Conservation (phyloP, 2,113 vertebrate species). For the Aegotheles bennettii region DNA sequence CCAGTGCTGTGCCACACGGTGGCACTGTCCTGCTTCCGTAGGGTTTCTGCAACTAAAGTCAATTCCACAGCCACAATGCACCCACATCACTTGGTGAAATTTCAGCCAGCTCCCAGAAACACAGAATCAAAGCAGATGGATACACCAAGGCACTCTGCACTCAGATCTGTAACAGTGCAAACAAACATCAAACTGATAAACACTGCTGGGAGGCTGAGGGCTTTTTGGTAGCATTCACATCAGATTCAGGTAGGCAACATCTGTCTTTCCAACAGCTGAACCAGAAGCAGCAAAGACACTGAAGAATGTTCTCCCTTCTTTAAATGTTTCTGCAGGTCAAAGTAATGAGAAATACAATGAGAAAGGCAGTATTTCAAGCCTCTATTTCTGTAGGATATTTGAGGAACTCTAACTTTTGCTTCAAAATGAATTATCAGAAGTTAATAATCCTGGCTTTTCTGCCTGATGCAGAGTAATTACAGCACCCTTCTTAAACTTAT, state of each 20-base stretch:
- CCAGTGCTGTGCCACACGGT: neutral
- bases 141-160: neutral
- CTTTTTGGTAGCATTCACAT: neutral
- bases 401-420: neutral
- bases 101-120: neutral
- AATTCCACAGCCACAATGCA: neutral
- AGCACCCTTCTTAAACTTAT: neutral
- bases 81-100: neutral
- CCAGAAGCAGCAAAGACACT: neutral
- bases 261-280: fast-evolving
- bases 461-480: neutral
- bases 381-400: neutral
- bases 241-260: neutral
- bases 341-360: neutral
- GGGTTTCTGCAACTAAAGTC: neutral
- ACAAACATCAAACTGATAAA: neutral
- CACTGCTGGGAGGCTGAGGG: neutral
- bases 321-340: neutral
- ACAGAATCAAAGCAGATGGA: neutral
- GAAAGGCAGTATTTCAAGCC: neutral
- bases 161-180: neutral
- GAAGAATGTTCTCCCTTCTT: neutral
- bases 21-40: neutral
- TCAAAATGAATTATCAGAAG: neutral
- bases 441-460: neutral